Evolutionary conservation across 1,140 invertebrate species (phyloP).

Genomic region (Sycophila sp.): DNA sequence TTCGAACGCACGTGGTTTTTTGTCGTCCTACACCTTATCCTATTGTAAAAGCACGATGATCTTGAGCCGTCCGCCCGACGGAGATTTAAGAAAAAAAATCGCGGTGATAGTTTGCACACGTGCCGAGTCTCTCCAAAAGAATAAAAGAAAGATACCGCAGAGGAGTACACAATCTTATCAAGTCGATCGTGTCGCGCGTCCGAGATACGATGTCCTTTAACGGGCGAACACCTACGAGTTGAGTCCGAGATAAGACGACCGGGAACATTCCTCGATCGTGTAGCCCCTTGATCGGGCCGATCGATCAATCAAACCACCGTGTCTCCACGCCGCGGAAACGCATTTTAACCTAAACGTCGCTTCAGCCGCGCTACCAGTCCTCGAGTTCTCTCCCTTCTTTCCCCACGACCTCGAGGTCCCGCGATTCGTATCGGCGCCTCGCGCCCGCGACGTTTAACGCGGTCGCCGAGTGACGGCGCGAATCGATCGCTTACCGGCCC

Average conservation of each 20-base stretch:
- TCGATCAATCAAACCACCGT: slow-evolving; percentile 31
- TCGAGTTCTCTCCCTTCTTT: neutral
- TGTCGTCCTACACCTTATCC: too few relatives aligned
- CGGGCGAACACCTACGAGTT: slow-evolving; percentile 25
- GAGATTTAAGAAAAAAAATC: neutral
- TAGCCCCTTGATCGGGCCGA: neutral
- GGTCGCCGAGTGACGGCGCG: too few relatives aligned
- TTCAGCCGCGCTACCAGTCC: slow-evolving; percentile 1
- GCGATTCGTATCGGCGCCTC: too few relatives aligned
- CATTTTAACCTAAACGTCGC: slow-evolving; percentile 15
- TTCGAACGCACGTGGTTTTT: too few relatives aligned
- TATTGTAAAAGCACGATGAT: too few relatives aligned
- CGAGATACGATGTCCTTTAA: slow-evolving; percentile 5
- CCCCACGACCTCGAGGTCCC: too few relatives aligned
- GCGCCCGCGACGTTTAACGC: too few relatives aligned
- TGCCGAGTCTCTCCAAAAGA: neutral
- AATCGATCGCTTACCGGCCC: neutral
- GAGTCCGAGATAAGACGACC: neutral
- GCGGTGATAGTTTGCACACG: neutral
- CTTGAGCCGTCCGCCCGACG: too few relatives aligned
- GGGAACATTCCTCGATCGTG: slow-evolving; percentile 30
- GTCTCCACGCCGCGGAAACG: neutral
- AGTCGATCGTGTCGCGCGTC: slow-evolving; percentile 22
- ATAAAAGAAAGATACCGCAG: neutral
- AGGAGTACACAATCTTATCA: slow-evolving; percentile 13